Percentiles rank a stretch among this genome's conserved stretches.
These are phyloP conservation scores for Bergia sp. DNA, from an alignment of 92 coral and sea anemone species.

Conservation along the genomic window DNA sequence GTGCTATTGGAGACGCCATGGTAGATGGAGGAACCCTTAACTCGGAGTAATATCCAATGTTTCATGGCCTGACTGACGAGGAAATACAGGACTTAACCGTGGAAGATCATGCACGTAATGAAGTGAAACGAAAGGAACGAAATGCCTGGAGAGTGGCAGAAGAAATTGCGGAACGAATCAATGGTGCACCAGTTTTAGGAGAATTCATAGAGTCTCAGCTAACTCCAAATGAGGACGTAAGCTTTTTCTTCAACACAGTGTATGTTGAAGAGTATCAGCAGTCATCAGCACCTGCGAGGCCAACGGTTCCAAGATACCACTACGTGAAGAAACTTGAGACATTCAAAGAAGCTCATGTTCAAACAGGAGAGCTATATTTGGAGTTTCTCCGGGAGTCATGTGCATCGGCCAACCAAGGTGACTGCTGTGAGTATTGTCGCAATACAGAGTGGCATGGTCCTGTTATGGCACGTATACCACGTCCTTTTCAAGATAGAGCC, in stretches of 20 bases:
- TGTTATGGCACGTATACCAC: slow-evolving; percentile 39
- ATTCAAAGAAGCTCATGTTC: not conserved
- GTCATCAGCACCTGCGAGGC: not conserved
- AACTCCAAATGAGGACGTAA: not conserved
- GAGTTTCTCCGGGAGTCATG: slow-evolving; percentile 3
- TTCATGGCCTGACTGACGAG: not conserved
- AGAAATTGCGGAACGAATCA: not conserved
- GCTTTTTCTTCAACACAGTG: slow-evolving; percentile 1
- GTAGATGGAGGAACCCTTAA: slow-evolving; percentile 6
- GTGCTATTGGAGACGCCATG: not conserved
- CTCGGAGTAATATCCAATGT: not conserved
- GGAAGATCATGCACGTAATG: not conserved
- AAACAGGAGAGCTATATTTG: not conserved
- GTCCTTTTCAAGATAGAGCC: slow-evolving; percentile 37
- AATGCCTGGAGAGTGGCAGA: not conserved
- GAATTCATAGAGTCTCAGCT: not conserved
- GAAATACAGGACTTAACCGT: not conserved
- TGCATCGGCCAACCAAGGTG: not conserved
- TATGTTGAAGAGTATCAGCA: slow-evolving; percentile 13
- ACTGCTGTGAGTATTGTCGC: not conserved
- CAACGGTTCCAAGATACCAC: not conserved
- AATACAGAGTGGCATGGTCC: slow-evolving; percentile 44
- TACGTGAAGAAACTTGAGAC: slow-evolving; percentile 7
- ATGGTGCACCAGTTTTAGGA: slow-evolving; percentile 23
- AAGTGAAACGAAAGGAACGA: not conserved